These are phyloP conservation scores for Leptatherina wallacei DNA, from an alignment of 2,797 vertebrate species.

Conservation along the genomic window DNA sequence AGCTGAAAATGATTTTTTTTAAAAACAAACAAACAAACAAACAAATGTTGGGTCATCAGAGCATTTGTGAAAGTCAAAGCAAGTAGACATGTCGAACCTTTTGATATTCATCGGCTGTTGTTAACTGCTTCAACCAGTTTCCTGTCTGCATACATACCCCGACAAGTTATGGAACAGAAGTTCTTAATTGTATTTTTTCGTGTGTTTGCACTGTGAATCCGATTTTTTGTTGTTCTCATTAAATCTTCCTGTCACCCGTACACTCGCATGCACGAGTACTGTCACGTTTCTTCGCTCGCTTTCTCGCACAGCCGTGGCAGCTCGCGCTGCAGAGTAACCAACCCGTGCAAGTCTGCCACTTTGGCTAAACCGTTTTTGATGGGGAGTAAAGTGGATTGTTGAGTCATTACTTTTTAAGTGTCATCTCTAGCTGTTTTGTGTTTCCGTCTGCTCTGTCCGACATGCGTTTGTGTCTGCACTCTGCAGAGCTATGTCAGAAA, in stretches of 20 bases:
- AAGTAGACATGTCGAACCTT: neutral
- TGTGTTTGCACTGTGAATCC: neutral
- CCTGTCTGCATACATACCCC: neutral
- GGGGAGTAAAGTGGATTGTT: conserved; percentile 46
- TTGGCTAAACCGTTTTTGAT: conserved; percentile 51
- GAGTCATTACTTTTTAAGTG: conserved; percentile 70
- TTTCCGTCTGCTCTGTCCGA: conserved; percentile 37
- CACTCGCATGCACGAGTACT: neutral
- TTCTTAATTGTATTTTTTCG: neutral
- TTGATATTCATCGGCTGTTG: too few species aligned
- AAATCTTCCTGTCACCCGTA: neutral
- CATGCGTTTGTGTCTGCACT: conserved; percentile 59
- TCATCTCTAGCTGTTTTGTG: conserved; percentile 33
- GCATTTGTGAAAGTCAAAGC: neutral
- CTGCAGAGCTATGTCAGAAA: conserved; percentile 60
- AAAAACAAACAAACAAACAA: neutral
- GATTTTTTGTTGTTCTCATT: neutral
- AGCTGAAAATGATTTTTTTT: neutral
- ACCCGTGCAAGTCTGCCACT: conserved; percentile 50
- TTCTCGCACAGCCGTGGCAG: conserved; percentile 12
- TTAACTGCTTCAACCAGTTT: neutral
- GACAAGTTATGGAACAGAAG: neutral
- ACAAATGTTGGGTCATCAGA: neutral
- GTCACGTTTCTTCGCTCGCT: neutral
- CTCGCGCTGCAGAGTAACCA: conserved; percentile 34